A percentile compares a stretch with the other conserved stretches of the same genome.
Evolutionary conservation across 2,797 vertebrate species (phyloP).

Genomic region (Danio jaintianensis): DNA sequence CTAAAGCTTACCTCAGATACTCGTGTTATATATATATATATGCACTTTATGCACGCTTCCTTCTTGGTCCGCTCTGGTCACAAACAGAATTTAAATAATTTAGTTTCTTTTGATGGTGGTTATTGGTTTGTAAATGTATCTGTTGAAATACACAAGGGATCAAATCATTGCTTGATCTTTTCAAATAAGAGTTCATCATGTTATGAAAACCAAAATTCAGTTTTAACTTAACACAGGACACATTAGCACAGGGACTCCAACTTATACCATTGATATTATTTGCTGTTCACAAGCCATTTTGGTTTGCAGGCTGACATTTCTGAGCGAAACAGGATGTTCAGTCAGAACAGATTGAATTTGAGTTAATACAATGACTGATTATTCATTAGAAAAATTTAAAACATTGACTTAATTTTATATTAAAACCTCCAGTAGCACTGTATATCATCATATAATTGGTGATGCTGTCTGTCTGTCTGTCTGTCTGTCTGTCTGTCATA

Average conservation of each 20-base stretch:
- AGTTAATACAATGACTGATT: neutral
- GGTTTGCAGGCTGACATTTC: neutral
- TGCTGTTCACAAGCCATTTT: neutral
- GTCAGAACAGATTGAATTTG: neutral
- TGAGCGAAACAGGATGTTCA: neutral
- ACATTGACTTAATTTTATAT: too few species aligned
- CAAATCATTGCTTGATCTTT: neutral
- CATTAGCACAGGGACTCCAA: neutral
- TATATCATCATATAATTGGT: too few species aligned
- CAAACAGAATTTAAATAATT: neutral
- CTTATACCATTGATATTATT: neutral
- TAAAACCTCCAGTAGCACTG: too few species aligned
- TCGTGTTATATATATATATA: conserved; percentile 37
- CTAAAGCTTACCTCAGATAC: conserved; percentile 76
- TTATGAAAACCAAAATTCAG: neutral
- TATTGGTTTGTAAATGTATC: neutral
- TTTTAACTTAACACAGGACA: neutral
- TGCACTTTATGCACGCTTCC: neutral
- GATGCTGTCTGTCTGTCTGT: too few species aligned
- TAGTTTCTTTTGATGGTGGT: neutral
- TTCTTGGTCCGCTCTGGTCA: neutral
- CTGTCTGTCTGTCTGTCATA: too few species aligned
- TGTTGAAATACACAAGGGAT: neutral
- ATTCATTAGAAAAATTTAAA: too few species aligned
- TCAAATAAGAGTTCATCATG: neutral